Conservation (phyloP, 2,113 vertebrate species). For the Callospermophilus lateralis region DNA sequence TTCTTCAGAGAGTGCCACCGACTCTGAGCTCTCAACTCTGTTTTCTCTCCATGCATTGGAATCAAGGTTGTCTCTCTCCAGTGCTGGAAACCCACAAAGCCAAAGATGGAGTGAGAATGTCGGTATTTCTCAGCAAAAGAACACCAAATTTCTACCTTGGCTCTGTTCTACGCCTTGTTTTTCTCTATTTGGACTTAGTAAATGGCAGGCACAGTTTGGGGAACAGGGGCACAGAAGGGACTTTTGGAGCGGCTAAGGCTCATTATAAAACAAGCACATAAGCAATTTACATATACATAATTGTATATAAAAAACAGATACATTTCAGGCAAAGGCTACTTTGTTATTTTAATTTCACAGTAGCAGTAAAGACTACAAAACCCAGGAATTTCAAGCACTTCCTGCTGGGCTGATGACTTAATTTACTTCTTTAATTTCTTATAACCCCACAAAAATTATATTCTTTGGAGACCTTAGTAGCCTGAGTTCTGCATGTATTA, state of each 20-base stretch:
- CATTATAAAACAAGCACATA: constrained; percentile 42
- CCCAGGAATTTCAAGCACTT: constrained; percentile 82
- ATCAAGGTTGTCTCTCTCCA: neutral
- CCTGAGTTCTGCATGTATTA: constrained; percentile 85
- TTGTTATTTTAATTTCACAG: constrained; percentile 85
- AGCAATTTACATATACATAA: constrained; percentile 10
- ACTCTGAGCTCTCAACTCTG: neutral
- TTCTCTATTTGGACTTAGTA: constrained; percentile 42
- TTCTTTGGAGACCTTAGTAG: constrained; percentile 86
- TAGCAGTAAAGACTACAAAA: constrained; percentile 83
- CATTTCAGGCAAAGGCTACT: constrained; percentile 78
- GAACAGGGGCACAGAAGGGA: neutral
- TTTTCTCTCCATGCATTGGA: neutral
- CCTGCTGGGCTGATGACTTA: constrained; percentile 86
- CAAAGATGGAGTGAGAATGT: neutral
- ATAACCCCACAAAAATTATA: constrained; percentile 86
- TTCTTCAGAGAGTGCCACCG: neutral
- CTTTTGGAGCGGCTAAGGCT: neutral
- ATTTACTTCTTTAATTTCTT: constrained; percentile 91
- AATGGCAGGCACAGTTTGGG: neutral
- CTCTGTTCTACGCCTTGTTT: neutral
- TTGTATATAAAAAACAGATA: neutral
- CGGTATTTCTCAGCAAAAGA: neutral
- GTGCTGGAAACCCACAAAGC: neutral
- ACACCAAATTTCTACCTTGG: neutral